Evolutionary conservation across 2,888 invertebrate species (phyloP), one percentile per base, ranked within the genome.

Genomic region (Caenorhabditis sp.): DNA sequence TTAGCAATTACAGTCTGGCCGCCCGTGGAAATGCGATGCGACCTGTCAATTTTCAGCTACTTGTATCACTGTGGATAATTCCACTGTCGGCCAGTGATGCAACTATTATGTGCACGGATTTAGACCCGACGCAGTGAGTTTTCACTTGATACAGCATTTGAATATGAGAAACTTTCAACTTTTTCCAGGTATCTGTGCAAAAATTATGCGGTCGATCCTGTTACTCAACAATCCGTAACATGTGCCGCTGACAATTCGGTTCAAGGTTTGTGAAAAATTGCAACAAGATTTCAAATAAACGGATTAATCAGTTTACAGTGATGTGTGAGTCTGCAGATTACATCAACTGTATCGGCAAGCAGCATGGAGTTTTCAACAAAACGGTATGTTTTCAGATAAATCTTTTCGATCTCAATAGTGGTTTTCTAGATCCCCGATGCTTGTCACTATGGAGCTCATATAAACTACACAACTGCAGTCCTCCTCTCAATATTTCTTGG

Each of bases 401-500:
- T 26, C 12, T 22, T 0, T 44, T 44, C 16, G 1, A n/a, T n/a
- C 28, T 64, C 6, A 14, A 24, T 14, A 47, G 8, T 26, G n/a
- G 16, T 28, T 66, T 76, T 80, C 64, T 22, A 86, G 84, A 72
- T 90, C 61, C 58, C 73, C 5, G 85, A 88, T 56, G 86, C 75
- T 1, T 90, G 86, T 56, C 82, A 82, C 31, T 85, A 82, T 64
- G 80, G 80, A n/a, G 79, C 86, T 14, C 82, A 87, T 26, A 28
- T 80, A 0, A 76, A 77, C 51, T 86, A 88, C 68, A 64, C 85
- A 14, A 89, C 87, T 8, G 95, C 98, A 0, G 93, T 99, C 58
- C 93, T 98, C 44, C 94, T 99, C 5, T 98, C 98, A 0, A 96
- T 99, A 66, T 99, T 99, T 93, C 94, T 98, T 77, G 99, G 99